Evolutionary conservation across 2,888 invertebrate species (phyloP), one percentile per base, ranked within the genome.

Genomic region (Nemotelus nigrinus): DNA sequence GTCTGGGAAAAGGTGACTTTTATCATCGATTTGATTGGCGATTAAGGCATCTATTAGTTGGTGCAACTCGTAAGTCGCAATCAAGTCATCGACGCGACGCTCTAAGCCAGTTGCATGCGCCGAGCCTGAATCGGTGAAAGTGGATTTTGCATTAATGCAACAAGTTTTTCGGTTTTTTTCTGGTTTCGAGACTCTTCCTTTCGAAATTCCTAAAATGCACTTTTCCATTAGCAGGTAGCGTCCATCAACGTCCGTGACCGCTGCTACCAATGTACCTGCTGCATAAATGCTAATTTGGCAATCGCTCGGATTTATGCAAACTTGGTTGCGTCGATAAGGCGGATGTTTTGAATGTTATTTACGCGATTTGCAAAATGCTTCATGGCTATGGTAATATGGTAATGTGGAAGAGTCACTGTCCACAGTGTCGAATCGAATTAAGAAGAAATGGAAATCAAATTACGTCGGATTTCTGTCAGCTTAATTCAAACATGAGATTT

Each of bases 401-500:
- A 25, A 25, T 25, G 25, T 25, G 25, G 25, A 25, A 25, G 25
- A 25, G 25, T 25, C 25, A 25, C 25, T 25, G 25, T 25, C 25
- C 25, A 25, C 25, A 25, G 25, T 25, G 25, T 25, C 25, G 25
- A 25, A 25, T 25, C 25, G 25, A 25, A 25, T 25, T 25, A 25
- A 25, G 25, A 25, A 25, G 63, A 8, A 63, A 25, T 63, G 63
- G 39, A 10, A 41, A 39, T 41, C 39, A 63, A 63, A 43, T 63
- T 39, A 63, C 43, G 63, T 63, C 63, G 43, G 63, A 39, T 63
- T 63, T 10, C 63, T 63, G 63, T 63, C 63, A 63, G 63, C 63
- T 63, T 63, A 63, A 63, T 63, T 58, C 43, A 41, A 39, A 63
- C 43, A 63, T 25, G 63, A 63, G 43, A 63, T 63, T 63, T 50